These are phyloP conservation scores for Leptobrachium leishanense DNA, from an alignment of 2,113 vertebrate species.

Conservation along the genomic window DNA sequence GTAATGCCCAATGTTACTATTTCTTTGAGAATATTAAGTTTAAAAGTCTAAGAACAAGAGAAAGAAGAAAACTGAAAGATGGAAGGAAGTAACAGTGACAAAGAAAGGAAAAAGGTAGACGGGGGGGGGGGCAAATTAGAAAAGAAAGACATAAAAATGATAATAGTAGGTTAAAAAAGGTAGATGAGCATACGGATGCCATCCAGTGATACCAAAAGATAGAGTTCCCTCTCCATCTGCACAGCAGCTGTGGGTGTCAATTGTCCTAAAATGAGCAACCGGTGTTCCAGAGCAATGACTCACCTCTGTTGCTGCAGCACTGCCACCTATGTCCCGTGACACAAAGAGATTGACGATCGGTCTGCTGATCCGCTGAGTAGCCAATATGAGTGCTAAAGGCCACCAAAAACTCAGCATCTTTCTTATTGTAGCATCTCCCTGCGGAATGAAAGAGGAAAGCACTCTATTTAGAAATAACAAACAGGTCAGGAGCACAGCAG, in stretches of 20 bases:
- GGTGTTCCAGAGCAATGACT: conserved; percentile 26
- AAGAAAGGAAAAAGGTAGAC: no score
- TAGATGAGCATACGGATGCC: no score
- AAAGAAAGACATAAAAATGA: no score
- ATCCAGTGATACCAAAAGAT: no score
- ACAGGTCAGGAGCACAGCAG: conserved; percentile 13
- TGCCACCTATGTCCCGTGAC: conserved; percentile 90
- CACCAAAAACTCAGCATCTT: conserved; percentile 99
- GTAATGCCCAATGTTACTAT: no score
- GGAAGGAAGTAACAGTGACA: no score
- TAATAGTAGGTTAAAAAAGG: no score
- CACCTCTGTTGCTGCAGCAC: conserved; percentile 86
- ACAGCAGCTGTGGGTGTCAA: not conserved
- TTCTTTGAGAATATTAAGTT: no score
- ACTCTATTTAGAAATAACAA: not conserved
- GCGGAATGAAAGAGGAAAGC: conserved; percentile 39
- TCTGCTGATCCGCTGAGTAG: conserved; percentile 93
- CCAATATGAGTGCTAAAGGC: conserved; percentile 93
- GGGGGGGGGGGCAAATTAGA: no score
- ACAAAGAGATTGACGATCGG: conserved; percentile 98
- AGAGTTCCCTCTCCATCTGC: not conserved
- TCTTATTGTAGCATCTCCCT: conserved; percentile 93
- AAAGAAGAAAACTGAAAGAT: no score
- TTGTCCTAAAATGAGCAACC: not conserved
- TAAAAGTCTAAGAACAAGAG: no score